Conservation (phyloP, 2,797 vertebrate genomes). For the Discoglossus pictus region DNA sequence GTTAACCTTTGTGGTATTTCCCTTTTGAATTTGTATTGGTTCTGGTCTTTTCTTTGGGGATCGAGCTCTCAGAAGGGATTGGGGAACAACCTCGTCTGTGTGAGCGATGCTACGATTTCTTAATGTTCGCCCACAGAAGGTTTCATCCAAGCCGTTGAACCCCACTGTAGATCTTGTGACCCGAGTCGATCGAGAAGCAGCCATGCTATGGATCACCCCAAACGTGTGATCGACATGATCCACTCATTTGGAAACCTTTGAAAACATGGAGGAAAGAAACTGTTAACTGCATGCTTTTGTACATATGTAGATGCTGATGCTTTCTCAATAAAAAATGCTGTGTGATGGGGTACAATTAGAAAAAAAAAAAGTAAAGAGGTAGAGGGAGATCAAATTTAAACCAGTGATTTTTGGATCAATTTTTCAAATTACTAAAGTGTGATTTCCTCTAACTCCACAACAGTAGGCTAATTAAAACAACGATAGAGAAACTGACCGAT, state of each 20-base stretch:
- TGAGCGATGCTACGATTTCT: constrained; percentile 98
- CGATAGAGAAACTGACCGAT: no score
- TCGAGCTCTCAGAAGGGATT: constrained; percentile 85
- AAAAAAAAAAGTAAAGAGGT: no score
- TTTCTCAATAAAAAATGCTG: no score
- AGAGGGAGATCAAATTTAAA: no score
- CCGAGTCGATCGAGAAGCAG: constrained; percentile 98
- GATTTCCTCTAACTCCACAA: no score
- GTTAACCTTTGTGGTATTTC: constrained; percentile 71
- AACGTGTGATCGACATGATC: constrained; percentile 92
- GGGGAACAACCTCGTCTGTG: constrained; percentile 86
- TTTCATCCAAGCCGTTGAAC: constrained; percentile 99
- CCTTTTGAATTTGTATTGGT: constrained; percentile 72
- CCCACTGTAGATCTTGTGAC: constrained; percentile 99
- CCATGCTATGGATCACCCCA: constrained; percentile 97
- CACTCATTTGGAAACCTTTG: constrained; percentile 86
- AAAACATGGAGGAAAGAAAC: constrained; percentile 61
- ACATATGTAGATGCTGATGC: no score
- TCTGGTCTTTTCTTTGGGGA: constrained; percentile 97
- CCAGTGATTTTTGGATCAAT: no score
- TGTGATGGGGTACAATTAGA: no score
- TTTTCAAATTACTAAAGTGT: no score
- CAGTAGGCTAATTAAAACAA: no score
- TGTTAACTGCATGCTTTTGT: constrained; percentile 51
- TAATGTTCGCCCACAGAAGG: constrained; percentile 97